Base-by-base conservation (phyloP, 1,140 invertebrate genomes). In the Popillia japonica region DNA sequence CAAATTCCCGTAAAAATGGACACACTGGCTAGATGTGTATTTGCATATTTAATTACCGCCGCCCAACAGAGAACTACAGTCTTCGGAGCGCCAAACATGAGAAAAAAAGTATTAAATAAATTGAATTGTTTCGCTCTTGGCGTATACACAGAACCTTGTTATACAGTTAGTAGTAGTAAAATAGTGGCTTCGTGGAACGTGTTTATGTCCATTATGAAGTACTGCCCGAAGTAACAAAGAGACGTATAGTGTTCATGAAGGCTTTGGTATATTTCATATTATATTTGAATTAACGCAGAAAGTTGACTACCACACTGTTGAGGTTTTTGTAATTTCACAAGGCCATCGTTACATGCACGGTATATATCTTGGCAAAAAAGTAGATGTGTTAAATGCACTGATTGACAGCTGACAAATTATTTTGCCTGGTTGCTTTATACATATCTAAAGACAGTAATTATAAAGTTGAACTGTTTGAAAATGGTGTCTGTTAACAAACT, bases 51-150 rank as follows among this genome's bases (percentile, higher is more conserved):
- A 34, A 68, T 68, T 68, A 34, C 61, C 61, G 14, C 48, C 17
- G 48, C 61, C 27, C 61, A 9, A 10, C 20, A 23, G 61, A 68
- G 20, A 22, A 27, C 20, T 34, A 68, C 20, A 68, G 22, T 14
- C 61, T 68, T 14, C 22, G 61, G 6, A 68, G 27, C 61, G 61
- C 61, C 17, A 14, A 55, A n/a, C 17, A 55, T 0, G 22, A 27
- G 7, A 68, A 68, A 22, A 64, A 68, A 68, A 22, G 8, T 68
- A 6, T 23, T 68, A 68, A 48, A 48, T 48, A 48, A 68, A 68
- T 68, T 68, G 61, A 68, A 68, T 68, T 68, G 61, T 68, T 68
- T 68, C 61, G 61, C 61, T 68, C 61, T 68, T 34, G 61, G 61
- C 61, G 8, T 10, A 22, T 61, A 68, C 48, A 55, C 27, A 3